These are phyloP conservation scores for Miniopterus natalensis DNA, from an alignment of 2,113 vertebrate species.

Conservation along the genomic window DNA sequence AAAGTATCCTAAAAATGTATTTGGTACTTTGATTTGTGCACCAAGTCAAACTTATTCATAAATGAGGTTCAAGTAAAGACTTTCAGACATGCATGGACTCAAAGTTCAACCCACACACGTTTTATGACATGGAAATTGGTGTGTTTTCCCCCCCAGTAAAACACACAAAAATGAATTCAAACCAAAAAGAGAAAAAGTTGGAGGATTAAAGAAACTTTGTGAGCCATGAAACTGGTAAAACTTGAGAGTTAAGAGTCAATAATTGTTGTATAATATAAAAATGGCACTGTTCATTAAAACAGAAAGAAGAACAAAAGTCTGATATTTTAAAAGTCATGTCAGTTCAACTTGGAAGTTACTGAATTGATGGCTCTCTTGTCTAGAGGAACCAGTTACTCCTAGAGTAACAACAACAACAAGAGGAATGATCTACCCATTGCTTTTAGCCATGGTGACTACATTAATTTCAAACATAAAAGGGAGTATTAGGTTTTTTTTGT, in stretches of 20 bases:
- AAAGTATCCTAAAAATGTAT: background rate
- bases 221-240: background rate
- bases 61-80: background rate
- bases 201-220: background rate
- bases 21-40: background rate
- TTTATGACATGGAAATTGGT: background rate
- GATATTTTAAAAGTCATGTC: background rate
- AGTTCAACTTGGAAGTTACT: background rate
- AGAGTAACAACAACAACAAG: background rate
- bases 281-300: background rate
- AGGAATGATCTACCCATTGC: background rate
- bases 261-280: background rate
- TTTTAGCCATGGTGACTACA: background rate
- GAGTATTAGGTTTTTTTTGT: conserved; percentile 35
- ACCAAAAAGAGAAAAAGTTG: background rate
- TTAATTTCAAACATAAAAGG: conserved; percentile 37
- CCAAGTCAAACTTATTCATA: background rate
- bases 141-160: background rate
- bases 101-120: background rate
- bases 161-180: background rate
- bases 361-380: background rate
- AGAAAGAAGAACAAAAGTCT: background rate
- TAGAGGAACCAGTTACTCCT: background rate
- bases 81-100: background rate
- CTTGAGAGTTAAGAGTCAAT: background rate